Evolutionary conservation across 2,113 vertebrate genomes (phyloP), one percentile per base, ranked within the genome.

Genomic region (Notarius quadriscutis): DNA sequence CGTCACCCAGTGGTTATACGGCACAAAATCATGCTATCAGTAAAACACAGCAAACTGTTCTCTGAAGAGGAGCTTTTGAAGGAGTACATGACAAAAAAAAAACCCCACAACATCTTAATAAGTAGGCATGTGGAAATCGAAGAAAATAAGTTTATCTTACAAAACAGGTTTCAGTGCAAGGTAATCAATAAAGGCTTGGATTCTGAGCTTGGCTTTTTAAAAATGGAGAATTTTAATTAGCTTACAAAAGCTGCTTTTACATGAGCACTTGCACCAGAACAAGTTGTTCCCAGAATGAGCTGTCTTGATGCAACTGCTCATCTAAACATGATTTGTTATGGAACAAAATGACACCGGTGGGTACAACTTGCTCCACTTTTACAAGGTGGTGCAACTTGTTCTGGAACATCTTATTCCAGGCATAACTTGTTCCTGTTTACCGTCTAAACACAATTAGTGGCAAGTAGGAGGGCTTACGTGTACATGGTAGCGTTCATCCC

Each of bases 31-130:
- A 81, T 12, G 17, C 17, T 34, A 60, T 81, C 30, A 34, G 30
- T 41, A 81, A 60, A 41, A 81, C 79, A 81, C 27, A 81, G 55
- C 55, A 41, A 60, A 18, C 57, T 58, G 78, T 80, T 60, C 78
- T 60, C 79, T 2, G 1, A 41, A 60, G 30, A 41, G 30, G 18
- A 25, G 1, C 2, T 62, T 81, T 22, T 81, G 30, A 81, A 60
- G 57, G 9, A 5, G 10, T 81, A 62, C 3, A 20, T 41, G 57
- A 62, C 51, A 18, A 55, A 55, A 55, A 41, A 0, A 77, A 51
- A n/a, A 50, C 41, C 2, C 17, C 18, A 53, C 12, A n/a, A 27
- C 12, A 10, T 20, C n/a, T 80, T 57, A 27, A 6, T 4, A 27
- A 57, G n/a, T n/a, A 77, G 22, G 22, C 48, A 57, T 79, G 77